phyloP scores from a whole-genome alignment of 2,113 vertebrate species.

The Saccopteryx leptura region DNA sequence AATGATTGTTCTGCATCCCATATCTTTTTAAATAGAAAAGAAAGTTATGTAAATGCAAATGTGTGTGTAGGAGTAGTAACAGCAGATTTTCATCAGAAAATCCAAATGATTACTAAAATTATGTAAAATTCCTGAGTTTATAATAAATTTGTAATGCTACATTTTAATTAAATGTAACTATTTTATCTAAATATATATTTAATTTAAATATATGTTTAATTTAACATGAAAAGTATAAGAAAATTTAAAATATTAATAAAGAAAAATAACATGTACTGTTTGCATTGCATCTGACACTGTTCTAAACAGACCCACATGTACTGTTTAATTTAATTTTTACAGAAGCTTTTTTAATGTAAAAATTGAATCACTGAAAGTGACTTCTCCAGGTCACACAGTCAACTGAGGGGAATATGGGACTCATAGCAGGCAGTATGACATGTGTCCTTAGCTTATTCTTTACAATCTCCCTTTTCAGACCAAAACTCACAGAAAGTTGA shows the following conservation, averaged over 20 bases:
- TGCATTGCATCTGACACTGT: background rate
- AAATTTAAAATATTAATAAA: background rate
- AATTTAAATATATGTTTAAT: background rate
- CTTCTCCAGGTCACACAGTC: background rate
- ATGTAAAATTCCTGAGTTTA: background rate
- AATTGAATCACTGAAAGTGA: background rate
- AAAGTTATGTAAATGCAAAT: background rate
- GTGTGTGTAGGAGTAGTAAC: background rate
- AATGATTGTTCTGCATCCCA: background rate
- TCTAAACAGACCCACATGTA: background rate
- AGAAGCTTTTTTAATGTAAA: background rate
- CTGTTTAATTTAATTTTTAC: background rate
- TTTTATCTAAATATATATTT: background rate
- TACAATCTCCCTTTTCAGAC: background rate
- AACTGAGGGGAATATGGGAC: background rate
- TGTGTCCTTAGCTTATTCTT: background rate
- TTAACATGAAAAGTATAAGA: background rate
- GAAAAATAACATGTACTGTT: background rate
- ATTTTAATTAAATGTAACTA: background rate
- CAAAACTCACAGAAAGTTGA: background rate
- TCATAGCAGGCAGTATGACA: rapidly evolving
- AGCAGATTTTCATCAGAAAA: background rate
- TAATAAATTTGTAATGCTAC: background rate
- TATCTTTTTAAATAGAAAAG: background rate
- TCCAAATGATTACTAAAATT: background rate